Percentiles rank a stretch among this genome's conserved stretches.
These are phyloP conservation scores for Xylocampa areola DNA, from an alignment of 2,888 invertebrate species.

Conservation along the genomic window DNA sequence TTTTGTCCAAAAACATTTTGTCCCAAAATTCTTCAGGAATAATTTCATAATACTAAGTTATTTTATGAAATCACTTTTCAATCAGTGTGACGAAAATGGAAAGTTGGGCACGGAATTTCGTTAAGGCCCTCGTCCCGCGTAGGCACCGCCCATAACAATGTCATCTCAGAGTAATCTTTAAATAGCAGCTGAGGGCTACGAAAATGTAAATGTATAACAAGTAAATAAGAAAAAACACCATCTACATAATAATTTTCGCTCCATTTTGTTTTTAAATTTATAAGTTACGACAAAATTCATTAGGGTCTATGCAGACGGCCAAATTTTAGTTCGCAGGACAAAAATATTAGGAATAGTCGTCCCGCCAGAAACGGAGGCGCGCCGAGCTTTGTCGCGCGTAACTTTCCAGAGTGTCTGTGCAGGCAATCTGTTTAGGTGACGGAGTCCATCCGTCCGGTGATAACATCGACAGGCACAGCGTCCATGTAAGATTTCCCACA, in stretches of 20 bases:
- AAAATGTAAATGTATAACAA: constrained; percentile 5
- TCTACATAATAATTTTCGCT: background rate
- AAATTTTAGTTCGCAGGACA: too few relatives aligned
- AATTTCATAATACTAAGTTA: constrained; percentile 22
- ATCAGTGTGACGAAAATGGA: constrained; percentile 42
- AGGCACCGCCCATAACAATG: constrained; percentile 25
- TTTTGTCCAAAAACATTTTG: background rate
- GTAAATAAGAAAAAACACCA: background rate
- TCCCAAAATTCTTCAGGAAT: background rate
- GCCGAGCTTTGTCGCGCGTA: too few relatives aligned
- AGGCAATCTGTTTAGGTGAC: too few relatives aligned
- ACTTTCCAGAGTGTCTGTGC: too few relatives aligned
- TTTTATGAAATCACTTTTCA: constrained; percentile 46
- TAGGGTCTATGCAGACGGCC: too few relatives aligned
- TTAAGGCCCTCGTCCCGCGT: constrained; percentile 2
- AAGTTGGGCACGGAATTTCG: constrained; percentile 19
- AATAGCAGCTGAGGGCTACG: constrained; percentile 3
- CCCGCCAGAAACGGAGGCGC: too few relatives aligned
- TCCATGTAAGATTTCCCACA: too few relatives aligned
- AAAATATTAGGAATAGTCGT: too few relatives aligned
- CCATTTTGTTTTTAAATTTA: background rate
- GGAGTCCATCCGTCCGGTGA: too few relatives aligned
- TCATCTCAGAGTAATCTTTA: constrained; percentile 26
- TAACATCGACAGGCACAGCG: too few relatives aligned
- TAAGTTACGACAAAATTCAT: too few relatives aligned